A percentile compares a stretch with the other conserved stretches of the same genome.
phyloP scores from a whole-genome alignment of 2,888 invertebrate species.

The Dynastes grantii region DNA sequence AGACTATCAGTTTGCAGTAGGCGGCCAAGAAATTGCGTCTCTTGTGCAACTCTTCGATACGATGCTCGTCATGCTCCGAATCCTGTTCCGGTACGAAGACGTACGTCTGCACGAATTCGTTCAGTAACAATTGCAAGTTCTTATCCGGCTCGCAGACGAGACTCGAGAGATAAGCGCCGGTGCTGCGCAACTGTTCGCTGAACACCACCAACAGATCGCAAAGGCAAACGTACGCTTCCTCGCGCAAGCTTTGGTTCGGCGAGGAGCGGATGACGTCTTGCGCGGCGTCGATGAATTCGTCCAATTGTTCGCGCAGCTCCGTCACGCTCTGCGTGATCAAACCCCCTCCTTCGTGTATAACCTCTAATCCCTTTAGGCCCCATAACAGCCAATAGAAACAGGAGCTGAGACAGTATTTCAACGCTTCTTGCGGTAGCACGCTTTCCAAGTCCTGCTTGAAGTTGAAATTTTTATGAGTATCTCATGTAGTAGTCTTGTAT shows the following conservation, averaged over 20 bases:
- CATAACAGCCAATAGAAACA: constrained; percentile 92
- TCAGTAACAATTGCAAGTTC: constrained; percentile 85
- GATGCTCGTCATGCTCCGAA: constrained; percentile 95
- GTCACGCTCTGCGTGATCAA: constrained; percentile 74
- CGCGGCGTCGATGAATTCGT: constrained; percentile 83
- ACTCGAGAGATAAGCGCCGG: constrained; percentile 70
- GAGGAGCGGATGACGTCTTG: constrained; percentile 80
- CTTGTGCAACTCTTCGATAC: constrained; percentile 97
- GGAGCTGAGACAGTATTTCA: constrained; percentile 87
- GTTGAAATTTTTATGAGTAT: constrained; percentile 28
- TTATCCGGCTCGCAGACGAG: constrained; percentile 88
- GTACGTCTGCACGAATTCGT: constrained; percentile 92
- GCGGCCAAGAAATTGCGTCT: constrained; percentile 96
- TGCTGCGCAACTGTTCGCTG: constrained; percentile 82
- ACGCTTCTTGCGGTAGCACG: constrained; percentile 74
- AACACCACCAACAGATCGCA: constrained; percentile 96
- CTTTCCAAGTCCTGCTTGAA: constrained; percentile 69
- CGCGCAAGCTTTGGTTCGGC: constrained; percentile 79
- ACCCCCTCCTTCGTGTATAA: constrained; percentile 77
- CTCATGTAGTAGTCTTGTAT: too few species aligned
- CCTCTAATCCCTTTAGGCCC: constrained; percentile 89
- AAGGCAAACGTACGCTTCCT: constrained; percentile 94
- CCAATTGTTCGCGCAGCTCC: constrained; percentile 80
- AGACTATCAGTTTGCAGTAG: constrained; percentile 97
- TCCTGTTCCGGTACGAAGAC: constrained; percentile 93